Conservation (phyloP, 1,140 invertebrate species). For the Calliphora vicina region DNA sequence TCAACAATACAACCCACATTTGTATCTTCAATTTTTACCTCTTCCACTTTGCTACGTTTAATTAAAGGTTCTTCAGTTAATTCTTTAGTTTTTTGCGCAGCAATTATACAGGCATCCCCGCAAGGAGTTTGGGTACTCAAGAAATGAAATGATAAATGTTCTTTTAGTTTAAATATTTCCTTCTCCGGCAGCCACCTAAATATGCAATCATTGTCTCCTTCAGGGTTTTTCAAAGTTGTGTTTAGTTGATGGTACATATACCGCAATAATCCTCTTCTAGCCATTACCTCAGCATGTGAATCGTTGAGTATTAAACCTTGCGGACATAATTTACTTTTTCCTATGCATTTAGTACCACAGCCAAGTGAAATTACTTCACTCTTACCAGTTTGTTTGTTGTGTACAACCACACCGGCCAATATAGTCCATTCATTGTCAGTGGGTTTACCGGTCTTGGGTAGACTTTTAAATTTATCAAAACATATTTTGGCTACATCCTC, state of each 20-base stretch:
- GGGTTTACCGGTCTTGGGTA: conserved; percentile 86
- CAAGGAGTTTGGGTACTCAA: conserved; percentile 89
- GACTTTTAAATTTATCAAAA: conserved; percentile 69
- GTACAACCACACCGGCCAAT: conserved; percentile 75
- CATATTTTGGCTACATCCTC: conserved; percentile 64
- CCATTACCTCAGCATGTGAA: conserved; percentile 90
- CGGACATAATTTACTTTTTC: conserved; percentile 69
- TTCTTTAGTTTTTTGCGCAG: too few species aligned
- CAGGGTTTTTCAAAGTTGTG: conserved; percentile 58
- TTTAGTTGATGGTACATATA: conserved; percentile 71
- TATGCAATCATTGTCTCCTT: conserved; percentile 48
- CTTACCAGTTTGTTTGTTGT: conserved; percentile 50
- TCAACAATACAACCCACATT: neutral
- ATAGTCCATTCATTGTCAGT: conserved; percentile 84
- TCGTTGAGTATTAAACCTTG: conserved; percentile 82
- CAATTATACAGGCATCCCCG: conserved; percentile 78
- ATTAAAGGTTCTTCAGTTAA: neutral
- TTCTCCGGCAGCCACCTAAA: conserved; percentile 49
- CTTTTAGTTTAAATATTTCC: conserved; percentile 66
- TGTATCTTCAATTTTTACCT: neutral
- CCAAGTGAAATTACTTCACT: conserved; percentile 79
- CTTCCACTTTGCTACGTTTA: neutral
- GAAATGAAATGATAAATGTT: conserved; percentile 80
- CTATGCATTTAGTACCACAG: conserved; percentile 92
- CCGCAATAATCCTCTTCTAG: conserved; percentile 80